Base-by-base conservation (phyloP, 1,140 invertebrate species). In the Ostrea denselamellosa region DNA sequence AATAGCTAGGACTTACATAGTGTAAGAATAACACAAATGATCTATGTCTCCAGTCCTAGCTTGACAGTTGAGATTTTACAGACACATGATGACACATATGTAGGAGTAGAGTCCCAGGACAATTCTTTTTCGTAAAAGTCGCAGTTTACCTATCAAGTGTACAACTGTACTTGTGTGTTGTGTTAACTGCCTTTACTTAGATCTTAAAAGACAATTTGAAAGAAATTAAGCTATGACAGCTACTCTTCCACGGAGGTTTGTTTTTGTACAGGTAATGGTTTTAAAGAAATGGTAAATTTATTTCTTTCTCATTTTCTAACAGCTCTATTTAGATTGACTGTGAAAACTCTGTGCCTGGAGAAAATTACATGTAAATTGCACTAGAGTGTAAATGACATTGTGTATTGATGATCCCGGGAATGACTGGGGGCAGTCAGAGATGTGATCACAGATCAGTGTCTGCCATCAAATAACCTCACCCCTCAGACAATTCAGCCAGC, bases 331-430 rank as follows among this genome's bases (percentile, higher is more conserved):
- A 12, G 8, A 14, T 77, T 14, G 65, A 71, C n/a, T 25, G 22
- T 25, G 25, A 77, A 34, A 34, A 77, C 25, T 14, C 2, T 77
- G 12, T 28, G 28, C 22, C 56, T 34, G 14, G 12, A 12, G 56
- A 62, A 62, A 62, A 77, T 77, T 28, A 77, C 56, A 34, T 77
- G 68, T 77, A 34, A 28, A 28, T 34, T 77, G 68, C 68, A 77
- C 25, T 77, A 28, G 68, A 62, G 25, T 77, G 9, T 68, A 77
- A 34, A 25, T 77, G 65, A 71, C 65, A 71, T 12, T 71, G 68
- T 77, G 68, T 77, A 77, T 77, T 77, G 68, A 28, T 28, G 14
- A 62, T 62, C 56, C 17, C 5, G 2, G 68, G 25, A 77, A 77
- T 77, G 68, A 25, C 68, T 44, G 25, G 68, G 28, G 68, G 68